Evolutionary conservation across 1,140 invertebrate species (phyloP).

Genomic region (Zaprionus africanus): DNA sequence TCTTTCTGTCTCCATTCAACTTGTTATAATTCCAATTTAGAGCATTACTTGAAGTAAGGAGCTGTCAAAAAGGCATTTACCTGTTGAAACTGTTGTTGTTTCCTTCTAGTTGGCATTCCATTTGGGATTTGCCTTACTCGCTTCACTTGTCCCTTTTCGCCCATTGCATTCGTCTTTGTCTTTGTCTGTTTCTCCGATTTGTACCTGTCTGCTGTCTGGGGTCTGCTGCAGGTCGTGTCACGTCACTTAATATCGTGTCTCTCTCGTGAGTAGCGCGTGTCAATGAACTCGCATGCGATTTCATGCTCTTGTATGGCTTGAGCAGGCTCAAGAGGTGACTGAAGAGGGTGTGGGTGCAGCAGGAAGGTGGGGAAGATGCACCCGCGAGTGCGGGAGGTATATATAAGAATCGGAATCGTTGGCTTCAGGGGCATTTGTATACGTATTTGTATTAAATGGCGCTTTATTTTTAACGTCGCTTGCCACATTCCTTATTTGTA

Average conservation of each 20-base stretch:
- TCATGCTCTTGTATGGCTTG: constrained; percentile 69
- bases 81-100: constrained; percentile 65
- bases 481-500: constrained; percentile 60
- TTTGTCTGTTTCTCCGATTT: constrained; percentile 15
- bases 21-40: constrained; percentile 39
- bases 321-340: constrained; percentile 5
- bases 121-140: constrained; percentile 69
- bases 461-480: constrained; percentile 70
- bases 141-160: not conserved
- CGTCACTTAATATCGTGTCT: constrained; percentile 29
- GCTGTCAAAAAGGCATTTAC: constrained; percentile 58
- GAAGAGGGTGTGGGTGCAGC: not conserved
- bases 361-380: too few species aligned
- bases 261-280: constrained; percentile 62
- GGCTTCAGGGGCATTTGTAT: constrained; percentile 45
- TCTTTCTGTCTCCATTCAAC: constrained; percentile 2
- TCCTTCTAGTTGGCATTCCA: constrained; percentile 65
- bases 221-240: constrained; percentile 17
- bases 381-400: not conserved
- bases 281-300: constrained; percentile 79
- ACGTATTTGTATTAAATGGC: constrained; percentile 50
- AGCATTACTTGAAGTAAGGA: constrained; percentile 1
- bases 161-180: not conserved
- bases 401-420: constrained; percentile 23
- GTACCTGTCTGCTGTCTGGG: constrained; percentile 27